Base-by-base conservation (phyloP, 1,140 invertebrate species). In the Archivesica marissinica region DNA sequence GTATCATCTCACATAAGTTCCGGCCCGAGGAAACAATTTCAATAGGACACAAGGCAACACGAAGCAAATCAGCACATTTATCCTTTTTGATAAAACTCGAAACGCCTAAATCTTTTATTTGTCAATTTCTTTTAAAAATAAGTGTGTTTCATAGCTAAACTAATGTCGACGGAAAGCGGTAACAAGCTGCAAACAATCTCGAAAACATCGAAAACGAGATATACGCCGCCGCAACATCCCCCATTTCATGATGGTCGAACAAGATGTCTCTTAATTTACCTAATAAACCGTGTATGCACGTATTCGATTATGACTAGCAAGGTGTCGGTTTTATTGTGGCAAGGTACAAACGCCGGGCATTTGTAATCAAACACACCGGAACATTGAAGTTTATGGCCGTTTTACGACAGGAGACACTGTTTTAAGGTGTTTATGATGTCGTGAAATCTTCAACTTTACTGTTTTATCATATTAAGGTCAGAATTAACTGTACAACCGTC, bases 401-500 rank as follows among this genome's bases (percentile, higher is more conserved):
- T 56, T 76, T 52, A 76, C 59, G 50, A 28, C 25, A n/a, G 13
- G 15, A 50, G 44, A 59, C 50, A 20, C 30, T 76, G 74, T 76
- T 56, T 76, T 59, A 59, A 76, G 74, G 74, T 76, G 74, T 59
- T 35, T 38, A 76, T 59, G 54, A 39, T 39, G 54, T 59, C 74
- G 47, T 76, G 74, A 76, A 56, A 38, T 76, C 2, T 9, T 76
- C 74, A 56, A 59, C 17, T 76, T 59, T 30, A 38, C 54, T 39
- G 41, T 41, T 35, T 20, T 9, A 41, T 20, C 9, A 28, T n/a
- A 44, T 13, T 50, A 72, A 72, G 68, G 68, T 72, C 44, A 50
- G 15, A 33, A 50, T 17, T 6, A 23, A 47, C 15, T 33, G 50
- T 20, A 28, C 2, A 9, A 0, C 28, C 25, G 41, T 23, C 68